Evolutionary conservation across 2,888 invertebrate species (phyloP), one percentile per base, ranked within the genome.

Genomic region (Congeria kusceri): DNA sequence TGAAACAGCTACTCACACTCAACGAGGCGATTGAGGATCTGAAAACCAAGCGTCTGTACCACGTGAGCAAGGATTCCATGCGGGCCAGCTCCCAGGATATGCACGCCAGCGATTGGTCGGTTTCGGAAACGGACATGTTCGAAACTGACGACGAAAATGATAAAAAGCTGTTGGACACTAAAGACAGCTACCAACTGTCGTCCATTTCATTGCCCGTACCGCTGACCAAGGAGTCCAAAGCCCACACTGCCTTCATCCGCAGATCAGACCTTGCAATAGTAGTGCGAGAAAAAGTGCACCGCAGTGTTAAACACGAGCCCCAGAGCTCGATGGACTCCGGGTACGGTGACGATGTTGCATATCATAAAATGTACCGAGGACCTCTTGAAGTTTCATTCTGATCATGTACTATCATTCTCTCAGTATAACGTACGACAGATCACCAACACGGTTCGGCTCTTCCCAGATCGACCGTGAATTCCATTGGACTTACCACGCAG

Each of bases 1-100:
- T 92, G 91, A 89, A 89, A 62, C 91, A 91, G 74, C 86, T 92
- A 20, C 86, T 92, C 61, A 92, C 90, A 7, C 81, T 92, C 29
- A 92, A 92, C 77, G 92, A 92, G 78, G 87, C 89, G 18, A 92
- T 92, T 32, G 92, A 92, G 80, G 92, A 91, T 59, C 83, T 92
- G 53, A 92, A 92, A 85, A 80, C 68, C 3, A 85, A 83, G 68
- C 80, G 85, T 47, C 64, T 84, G 47, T 85, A 87, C 57, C 83
- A 84, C 47, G 76, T 82, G 27, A 88, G 84, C 78, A 84, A 84
- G 49, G 86, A 87, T 63, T 87, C 88, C n/a, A 61, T 87, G 25
- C 78, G 84, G 15, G 80, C 84, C 27, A 88, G 89, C 63, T 86
- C 88, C 39, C 85, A 86, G 58, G 86, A 86, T 56, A 53, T 88